Base-by-base conservation (phyloP, 2,113 vertebrate species). In the Oreochromis tanganicae region DNA sequence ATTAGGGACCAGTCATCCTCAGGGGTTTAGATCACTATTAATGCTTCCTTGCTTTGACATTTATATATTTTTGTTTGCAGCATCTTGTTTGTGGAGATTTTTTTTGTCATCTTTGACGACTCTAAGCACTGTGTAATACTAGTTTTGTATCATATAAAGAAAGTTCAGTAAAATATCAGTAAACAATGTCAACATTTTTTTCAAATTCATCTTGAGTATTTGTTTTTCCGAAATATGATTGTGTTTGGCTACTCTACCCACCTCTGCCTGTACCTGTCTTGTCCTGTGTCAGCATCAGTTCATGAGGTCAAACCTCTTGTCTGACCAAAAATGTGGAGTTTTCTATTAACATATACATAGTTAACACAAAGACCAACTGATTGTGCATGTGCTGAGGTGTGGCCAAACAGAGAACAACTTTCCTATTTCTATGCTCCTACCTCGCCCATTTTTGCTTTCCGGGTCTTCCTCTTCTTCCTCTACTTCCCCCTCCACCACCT, bases 371-470 rank as follows among this genome's bases (percentile, higher is more conserved):
- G 46, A 50, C 12, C 2, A 3, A 34, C 9, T 19, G 6, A 6
- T 16, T 54, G 29, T 56, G 41, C 54, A 11, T 41, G 38, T 59
- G 66, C 82, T 80, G 24, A 27, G 32, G 7, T 52, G 34, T 13
- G 3, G 17, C 13, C 12, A 73, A 80, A 66, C 3, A 34, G 14
- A 59, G 66, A 92, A 86, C 9, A 48, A 29, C 57, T 52, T 80
- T 87, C 34, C 38, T 14, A 19, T 82, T 10, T 61, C 17, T 19
- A 24, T 43, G 56, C 32, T 89, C 94, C 89, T 96, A 96, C 95
- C 95, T 94, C 3, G 54, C 56, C 88, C 92, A 6, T 93, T 92
- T 73, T 83, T 88, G 85, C 68, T 84, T 83, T 82, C 94, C 34
- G 79, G 80, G 63, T 90, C 75, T 50, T 92, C 85, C 80, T 94